These are phyloP conservation scores for Platycercus adscitus DNA, from an alignment of 2,113 vertebrate genomes.

Conservation along the genomic window DNA sequence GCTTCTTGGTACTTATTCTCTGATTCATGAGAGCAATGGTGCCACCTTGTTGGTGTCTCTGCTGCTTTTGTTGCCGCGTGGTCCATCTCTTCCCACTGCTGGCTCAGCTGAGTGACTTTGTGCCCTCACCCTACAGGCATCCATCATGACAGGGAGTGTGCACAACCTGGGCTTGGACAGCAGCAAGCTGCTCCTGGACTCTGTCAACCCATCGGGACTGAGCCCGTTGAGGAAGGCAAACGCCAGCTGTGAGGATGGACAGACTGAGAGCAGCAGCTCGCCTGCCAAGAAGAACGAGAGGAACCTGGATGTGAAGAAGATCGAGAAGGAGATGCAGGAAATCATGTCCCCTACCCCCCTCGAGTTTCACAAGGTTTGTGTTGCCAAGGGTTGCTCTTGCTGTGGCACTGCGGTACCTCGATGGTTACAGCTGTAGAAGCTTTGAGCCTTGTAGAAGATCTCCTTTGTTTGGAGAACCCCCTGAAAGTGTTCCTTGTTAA, in stretches of 20 bases:
- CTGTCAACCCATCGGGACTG: conserved; percentile 70
- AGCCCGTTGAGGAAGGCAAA: conserved; percentile 75
- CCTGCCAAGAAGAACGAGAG: conserved; percentile 66
- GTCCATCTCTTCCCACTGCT: background rate
- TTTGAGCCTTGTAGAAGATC: background rate
- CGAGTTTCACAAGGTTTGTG: conserved; percentile 89
- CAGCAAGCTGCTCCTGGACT: conserved; percentile 79
- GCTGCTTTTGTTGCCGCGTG: rapidly evolving
- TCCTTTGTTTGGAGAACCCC: background rate
- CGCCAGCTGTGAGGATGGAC: conserved; percentile 45
- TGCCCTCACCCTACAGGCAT: conserved; percentile 79
- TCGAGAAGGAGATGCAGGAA: conserved; percentile 78
- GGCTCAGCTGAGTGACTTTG: background rate
- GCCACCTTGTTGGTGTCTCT: rapidly evolving
- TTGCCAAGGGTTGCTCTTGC: background rate
- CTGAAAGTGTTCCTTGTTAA: background rate
- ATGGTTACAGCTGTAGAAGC: background rate
- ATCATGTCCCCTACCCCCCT: conserved; percentile 75
- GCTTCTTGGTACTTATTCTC: background rate
- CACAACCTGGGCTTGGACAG: conserved; percentile 86
- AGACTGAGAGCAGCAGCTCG: conserved; percentile 73
- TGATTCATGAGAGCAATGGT: background rate
- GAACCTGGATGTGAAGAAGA: conserved; percentile 68
- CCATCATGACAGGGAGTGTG: conserved; percentile 92
- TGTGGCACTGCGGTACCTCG: background rate